Base-by-base conservation (phyloP, 2,797 vertebrate genomes). In the Lepus oiostolus region DNA sequence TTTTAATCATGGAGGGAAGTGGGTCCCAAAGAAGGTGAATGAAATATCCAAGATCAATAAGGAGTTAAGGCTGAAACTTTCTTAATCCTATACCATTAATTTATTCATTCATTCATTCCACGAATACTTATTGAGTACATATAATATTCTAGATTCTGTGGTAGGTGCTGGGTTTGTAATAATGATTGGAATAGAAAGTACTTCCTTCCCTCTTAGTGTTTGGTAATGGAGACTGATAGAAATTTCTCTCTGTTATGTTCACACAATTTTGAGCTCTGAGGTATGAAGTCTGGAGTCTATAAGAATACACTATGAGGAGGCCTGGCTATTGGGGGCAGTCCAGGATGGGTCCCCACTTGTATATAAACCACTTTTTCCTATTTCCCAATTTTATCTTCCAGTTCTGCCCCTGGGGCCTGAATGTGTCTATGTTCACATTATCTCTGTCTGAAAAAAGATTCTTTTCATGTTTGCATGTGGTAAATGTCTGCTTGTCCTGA, bases 1-100 rank as follows among this genome's bases (percentile, higher is more conserved):
- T 95, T 91, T 88, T 88, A n/a, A 11, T 76, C 24, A 26, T 94
- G 32, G 62, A 72, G n/a, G 60, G 94, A 95, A 90, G 50, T 50
- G 54, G 32, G 11, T 70, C 67, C 60, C 30, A 85, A 62, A 54
- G 74, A 92, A 6, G 26, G 92, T 85, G 84, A 93, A 72, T 35
- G 58, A 92, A 82, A 87, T 93, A 95, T 32, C 42, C 14, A 79
- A 42, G 50, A 88, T 79, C 26, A 82, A 67, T 12, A 86, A 50
- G 58, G 22, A 91, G 50, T 71, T 81, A 92, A 65, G 68, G 35
- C 74, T 91, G 72, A 42, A 92, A 91, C 5, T 94, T 94, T 75
- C 88, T 21, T 16, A 35, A 11, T 84, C 9, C 35, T 83, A 22
- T 71, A 32, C 13, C 28, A 92, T 47, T 70, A 26, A 54, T 60